A percentile compares a stretch with the other conserved stretches of the same genome.
Conservation (phyloP, 2,888 invertebrate species). For the Meliscaeva auricollis region DNA sequence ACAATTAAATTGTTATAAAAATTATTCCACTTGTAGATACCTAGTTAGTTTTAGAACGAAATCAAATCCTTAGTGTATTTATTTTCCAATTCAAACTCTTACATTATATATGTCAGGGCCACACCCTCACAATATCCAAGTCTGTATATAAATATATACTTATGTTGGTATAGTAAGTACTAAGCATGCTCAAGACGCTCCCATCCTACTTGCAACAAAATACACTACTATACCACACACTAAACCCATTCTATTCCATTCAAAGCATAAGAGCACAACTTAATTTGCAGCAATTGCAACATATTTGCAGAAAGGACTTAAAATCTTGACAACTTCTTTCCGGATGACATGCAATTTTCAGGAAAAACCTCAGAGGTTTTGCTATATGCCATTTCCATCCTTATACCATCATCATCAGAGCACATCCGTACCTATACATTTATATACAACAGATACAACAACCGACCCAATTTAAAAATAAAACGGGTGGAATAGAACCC, state of each 20-base stretch:
- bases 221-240: neutral
- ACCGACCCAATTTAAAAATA: conserved; percentile 10
- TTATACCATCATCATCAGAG: neutral
- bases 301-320: conserved; percentile 81
- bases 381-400: conserved; percentile 10
- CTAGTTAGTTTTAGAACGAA: neutral
- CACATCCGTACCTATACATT: conserved; percentile 7
- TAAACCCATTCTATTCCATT: conserved; percentile 15
- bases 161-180: neutral
- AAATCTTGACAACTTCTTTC: conserved; percentile 84
- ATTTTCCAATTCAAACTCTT: conserved; percentile 45
- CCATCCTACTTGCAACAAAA: neutral
- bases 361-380: conserved; percentile 71
- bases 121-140: conserved; percentile 61
- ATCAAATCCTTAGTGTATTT: conserved; percentile 35
- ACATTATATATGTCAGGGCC: conserved; percentile 54
- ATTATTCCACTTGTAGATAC: conserved; percentile 20
- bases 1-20: conserved; percentile 4
- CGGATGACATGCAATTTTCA: conserved; percentile 84
- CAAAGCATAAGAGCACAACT: conserved; percentile 63
- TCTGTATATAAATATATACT: conserved; percentile 1
- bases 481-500: conserved; percentile 22
- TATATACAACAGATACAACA: neutral
- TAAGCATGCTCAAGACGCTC: conserved; percentile 19
- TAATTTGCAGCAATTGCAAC: conserved; percentile 76